Evolutionary conservation across 2,113 vertebrate species (phyloP).

Genomic region (Eurystomus gularis): DNA sequence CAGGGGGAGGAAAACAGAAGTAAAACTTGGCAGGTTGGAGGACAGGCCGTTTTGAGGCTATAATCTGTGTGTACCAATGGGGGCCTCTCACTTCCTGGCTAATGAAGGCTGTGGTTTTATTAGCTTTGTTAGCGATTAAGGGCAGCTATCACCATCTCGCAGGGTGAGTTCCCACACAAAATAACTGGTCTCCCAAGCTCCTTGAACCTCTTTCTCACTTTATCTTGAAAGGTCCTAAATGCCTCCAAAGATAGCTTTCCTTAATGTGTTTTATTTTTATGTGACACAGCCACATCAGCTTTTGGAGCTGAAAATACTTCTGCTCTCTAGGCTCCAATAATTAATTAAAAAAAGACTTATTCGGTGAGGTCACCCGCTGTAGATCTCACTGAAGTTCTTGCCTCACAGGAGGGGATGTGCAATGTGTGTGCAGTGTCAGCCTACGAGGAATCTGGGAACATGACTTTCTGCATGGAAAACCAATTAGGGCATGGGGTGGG

Average conservation of each 20-base stretch:
- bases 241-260: constrained; percentile 63
- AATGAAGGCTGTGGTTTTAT: constrained; percentile 78
- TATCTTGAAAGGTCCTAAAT: constrained; percentile 53
- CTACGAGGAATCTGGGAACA: not conserved
- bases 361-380: constrained; percentile 34
- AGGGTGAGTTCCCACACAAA: constrained; percentile 83
- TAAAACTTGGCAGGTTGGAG: constrained; percentile 71
- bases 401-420: constrained; percentile 10
- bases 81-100: constrained; percentile 76
- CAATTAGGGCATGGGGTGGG: not conserved
- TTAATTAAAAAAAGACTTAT: constrained; percentile 27
- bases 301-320: constrained; percentile 43
- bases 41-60: constrained; percentile 71
- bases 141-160: constrained; percentile 81
- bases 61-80: constrained; percentile 73
- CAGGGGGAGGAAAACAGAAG: constrained; percentile 69
- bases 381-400: not conserved
- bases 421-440: not conserved
- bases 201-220: constrained; percentile 53
- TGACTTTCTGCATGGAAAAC: constrained; percentile 19
- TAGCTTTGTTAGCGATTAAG: constrained; percentile 75
- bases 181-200: constrained; percentile 64
- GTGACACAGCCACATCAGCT: constrained; percentile 11
- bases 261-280: constrained; percentile 39
- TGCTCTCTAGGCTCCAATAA: constrained; percentile 40